Percentiles rank a stretch among this genome's conserved stretches.
Evolutionary conservation across 2,797 vertebrate genomes (phyloP).

Genomic region (Gallirallus australis): DNA sequence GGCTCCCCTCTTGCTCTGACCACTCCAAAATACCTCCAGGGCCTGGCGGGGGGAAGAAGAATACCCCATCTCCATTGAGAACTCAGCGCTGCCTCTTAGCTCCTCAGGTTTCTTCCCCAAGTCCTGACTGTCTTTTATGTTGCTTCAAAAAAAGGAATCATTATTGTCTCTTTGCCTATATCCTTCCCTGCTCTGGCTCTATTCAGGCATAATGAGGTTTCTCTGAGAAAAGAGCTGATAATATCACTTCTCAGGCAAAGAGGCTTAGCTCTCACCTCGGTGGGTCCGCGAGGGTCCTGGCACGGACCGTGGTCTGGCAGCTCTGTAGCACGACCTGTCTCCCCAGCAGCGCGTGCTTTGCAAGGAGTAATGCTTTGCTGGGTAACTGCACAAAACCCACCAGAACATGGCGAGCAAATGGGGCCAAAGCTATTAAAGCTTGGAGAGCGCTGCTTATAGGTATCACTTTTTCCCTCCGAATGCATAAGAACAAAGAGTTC

Average conservation of each 20-base stretch:
- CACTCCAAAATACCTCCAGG: neutral
- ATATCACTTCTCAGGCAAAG: constrained; percentile 40
- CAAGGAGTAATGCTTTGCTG: neutral
- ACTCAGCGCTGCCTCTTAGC: neutral
- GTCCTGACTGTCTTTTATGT: constrained; percentile 25
- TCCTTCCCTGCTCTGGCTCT: neutral
- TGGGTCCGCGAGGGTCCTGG: neutral
- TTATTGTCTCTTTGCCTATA: neutral
- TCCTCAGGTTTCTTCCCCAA: constrained; percentile 31
- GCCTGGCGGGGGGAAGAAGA: neutral
- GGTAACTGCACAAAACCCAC: neutral
- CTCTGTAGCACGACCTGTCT: neutral
- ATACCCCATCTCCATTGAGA: neutral
- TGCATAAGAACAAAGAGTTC: neutral
- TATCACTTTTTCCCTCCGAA: neutral
- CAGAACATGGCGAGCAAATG: neutral
- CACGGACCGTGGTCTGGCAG: neutral
- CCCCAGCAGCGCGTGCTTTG: neutral
- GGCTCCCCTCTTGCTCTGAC: neutral
- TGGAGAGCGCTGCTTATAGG: neutral
- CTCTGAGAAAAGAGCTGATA: constrained; percentile 48
- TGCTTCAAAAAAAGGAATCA: constrained; percentile 11
- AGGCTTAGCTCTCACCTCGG: neutral
- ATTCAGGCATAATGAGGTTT: constrained; percentile 4
- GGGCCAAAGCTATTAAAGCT: neutral